Evolutionary conservation across 2,113 vertebrate species (phyloP).

Genomic region (Lethenteron reissneri): DNA sequence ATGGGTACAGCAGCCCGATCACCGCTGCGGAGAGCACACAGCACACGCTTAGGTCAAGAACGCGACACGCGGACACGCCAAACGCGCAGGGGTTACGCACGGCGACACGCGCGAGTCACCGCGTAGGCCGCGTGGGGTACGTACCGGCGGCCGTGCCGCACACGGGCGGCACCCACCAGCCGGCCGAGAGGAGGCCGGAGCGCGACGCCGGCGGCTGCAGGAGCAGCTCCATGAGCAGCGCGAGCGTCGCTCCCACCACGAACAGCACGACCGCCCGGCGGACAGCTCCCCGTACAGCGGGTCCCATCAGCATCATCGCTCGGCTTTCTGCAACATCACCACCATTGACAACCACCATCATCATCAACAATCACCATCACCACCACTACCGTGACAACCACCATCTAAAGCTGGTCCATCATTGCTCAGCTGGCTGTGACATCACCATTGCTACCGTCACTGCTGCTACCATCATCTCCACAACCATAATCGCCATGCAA

Average conservation of each 20-base stretch:
- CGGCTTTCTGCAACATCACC: too few species aligned
- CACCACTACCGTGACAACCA: too few species aligned
- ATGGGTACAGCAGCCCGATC: slow-evolving; percentile 39
- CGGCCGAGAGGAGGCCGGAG: slow-evolving; percentile 56
- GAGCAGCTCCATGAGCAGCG: slow-evolving; percentile 78
- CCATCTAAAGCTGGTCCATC: too few species aligned
- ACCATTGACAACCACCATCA: too few species aligned
- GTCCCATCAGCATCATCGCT: too few species aligned
- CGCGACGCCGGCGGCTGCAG: slow-evolving; percentile 78
- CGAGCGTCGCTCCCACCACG: slow-evolving; percentile 58
- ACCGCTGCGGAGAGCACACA: slow-evolving; percentile 23
- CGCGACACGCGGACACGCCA: slow-evolving; percentile 6
- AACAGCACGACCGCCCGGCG: slow-evolving; percentile 72
- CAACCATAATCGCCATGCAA: too few species aligned
- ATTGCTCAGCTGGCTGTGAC: too few species aligned
- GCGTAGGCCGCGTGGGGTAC: slow-evolving; percentile 15
- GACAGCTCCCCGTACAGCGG: slow-evolving; percentile 15
- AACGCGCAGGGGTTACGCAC: background rate
- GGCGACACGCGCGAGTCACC: slow-evolving; percentile 9
- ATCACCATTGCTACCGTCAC: too few species aligned
- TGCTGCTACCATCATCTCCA: too few species aligned
- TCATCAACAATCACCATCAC: too few species aligned
- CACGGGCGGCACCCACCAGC: slow-evolving; percentile 86
- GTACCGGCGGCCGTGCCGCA: slow-evolving; percentile 86
- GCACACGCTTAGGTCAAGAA: background rate